phyloP scores from a whole-genome alignment of 2,797 vertebrate genomes.

The Thamnophis elegans region DNA sequence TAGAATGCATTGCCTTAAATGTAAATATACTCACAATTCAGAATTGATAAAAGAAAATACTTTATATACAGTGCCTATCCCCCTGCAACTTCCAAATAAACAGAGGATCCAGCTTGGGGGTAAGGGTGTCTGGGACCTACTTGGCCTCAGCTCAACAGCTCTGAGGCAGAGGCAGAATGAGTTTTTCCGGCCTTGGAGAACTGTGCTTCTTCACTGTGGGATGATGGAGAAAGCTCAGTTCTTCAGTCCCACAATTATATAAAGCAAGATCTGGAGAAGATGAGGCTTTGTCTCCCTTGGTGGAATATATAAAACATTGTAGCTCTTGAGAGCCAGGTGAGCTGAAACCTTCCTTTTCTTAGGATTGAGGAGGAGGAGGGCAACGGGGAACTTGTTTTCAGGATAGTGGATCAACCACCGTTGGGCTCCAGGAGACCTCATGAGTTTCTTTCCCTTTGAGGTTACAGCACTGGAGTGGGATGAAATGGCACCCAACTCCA shows the following conservation, averaged over 20 bases:
- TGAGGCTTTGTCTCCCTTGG: background rate
- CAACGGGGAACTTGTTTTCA: background rate
- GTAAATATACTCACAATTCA: background rate
- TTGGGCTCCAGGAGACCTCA: background rate
- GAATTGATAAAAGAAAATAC: background rate
- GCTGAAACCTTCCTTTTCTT: background rate
- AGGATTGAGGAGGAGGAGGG: background rate
- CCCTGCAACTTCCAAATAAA: too few relatives aligned
- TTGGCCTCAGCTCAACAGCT: background rate
- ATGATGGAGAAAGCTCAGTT: background rate
- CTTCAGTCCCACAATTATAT: background rate
- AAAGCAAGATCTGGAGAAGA: background rate
- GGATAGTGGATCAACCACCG: background rate
- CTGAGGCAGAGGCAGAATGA: background rate
- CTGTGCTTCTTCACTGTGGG: background rate
- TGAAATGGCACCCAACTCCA: background rate
- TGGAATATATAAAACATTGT: background rate
- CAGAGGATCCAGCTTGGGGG: too few relatives aligned
- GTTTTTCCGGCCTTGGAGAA: background rate
- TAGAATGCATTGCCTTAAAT: background rate
- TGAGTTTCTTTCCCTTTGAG: background rate
- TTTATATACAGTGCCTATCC: background rate
- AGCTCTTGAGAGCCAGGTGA: background rate
- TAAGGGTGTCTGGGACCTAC: too few relatives aligned
- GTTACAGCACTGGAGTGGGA: background rate